These are phyloP conservation scores for Salmo trutta DNA, from an alignment of 2,797 vertebrate genomes.

Conservation along the genomic window DNA sequence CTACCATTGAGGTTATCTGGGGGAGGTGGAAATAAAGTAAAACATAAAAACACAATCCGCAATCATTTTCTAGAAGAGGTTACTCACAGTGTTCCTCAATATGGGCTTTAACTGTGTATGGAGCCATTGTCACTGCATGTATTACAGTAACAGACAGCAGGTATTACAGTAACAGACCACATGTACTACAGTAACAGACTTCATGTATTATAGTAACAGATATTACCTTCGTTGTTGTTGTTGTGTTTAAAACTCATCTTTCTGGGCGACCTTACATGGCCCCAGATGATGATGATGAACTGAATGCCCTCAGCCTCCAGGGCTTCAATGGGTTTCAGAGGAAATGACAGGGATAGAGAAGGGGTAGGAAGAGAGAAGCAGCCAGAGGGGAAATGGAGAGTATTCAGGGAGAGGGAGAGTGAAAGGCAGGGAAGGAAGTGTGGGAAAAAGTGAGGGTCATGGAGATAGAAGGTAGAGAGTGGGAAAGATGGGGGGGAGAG, in stretches of 20 bases:
- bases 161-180: no score
- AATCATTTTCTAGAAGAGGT: constrained; percentile 31
- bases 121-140: constrained; percentile 44
- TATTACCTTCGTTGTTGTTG: constrained; percentile 43
- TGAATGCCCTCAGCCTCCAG: constrained; percentile 46
- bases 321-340: constrained; percentile 46
- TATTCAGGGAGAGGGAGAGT: constrained; percentile 46
- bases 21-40: constrained; percentile 55
- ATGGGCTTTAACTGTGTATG: constrained; percentile 28
- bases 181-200: no score
- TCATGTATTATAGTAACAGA: constrained; percentile 36
- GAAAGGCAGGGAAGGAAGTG: neutral
- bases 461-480: no score
- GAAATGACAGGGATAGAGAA: constrained; percentile 35
- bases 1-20: constrained; percentile 56
- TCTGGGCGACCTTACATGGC: constrained; percentile 57
- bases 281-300: constrained; percentile 56
- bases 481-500: neutral
- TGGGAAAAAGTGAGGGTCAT: constrained; percentile 24
- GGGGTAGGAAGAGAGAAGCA: constrained; percentile 49
- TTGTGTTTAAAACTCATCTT: constrained; percentile 57
- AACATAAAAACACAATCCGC: constrained; percentile 39
- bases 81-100: constrained; percentile 24
- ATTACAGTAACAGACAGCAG: no score
- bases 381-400: constrained; percentile 28